Evolutionary conservation across 2,113 vertebrate species (phyloP), one percentile per base, ranked within the genome.

Genomic region (Anguilla rostrata): DNA sequence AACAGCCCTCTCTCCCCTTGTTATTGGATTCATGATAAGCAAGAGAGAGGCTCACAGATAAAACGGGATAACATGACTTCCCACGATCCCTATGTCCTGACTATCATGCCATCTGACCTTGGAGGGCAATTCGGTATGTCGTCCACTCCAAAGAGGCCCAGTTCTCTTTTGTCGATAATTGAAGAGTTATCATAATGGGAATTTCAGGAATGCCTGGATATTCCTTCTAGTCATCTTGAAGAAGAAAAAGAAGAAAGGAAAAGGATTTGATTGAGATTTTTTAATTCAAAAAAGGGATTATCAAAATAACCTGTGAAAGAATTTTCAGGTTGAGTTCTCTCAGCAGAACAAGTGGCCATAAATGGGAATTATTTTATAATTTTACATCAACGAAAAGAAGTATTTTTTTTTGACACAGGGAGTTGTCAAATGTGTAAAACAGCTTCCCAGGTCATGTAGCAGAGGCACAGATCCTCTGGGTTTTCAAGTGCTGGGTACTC

Each of bases 131-230:
- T 87, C 87, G 91, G 29, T 81, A 88, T 86, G 80, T 66, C 53
- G 87, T 87, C 56, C 80, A 71, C 66, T 85, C 78, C 91, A 87
- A 91, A 88, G 84, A 85, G 88, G 88, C 78, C 79, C 40, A n/a
- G 84, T 91, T 80, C 81, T 88, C 84, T 84, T 84, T 82, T 43
- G 78, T 78, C 86, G 78, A 90, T 92, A 88, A 93, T 93, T 94
- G 92, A 92, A 92, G 34, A 93, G 91, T 92, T 91, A 94, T 94
- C 92, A 94, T 90, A 63, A 53, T 34, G 79, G 88, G 91, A 93
- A 92, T 94, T 93, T 92, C 87, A 87, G 90, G 93, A 94, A 94
- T 87, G 91, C 79, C 82, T 43, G 84, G 78, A 83, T 90, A 86
- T 60, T 88, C 81, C 82, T 81, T 56, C 49, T 57, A 80, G 20